Evolutionary conservation across 2,888 invertebrate genomes (phyloP), one percentile per base, ranked within the genome.

Genomic region (Epistrophella euchroma): DNA sequence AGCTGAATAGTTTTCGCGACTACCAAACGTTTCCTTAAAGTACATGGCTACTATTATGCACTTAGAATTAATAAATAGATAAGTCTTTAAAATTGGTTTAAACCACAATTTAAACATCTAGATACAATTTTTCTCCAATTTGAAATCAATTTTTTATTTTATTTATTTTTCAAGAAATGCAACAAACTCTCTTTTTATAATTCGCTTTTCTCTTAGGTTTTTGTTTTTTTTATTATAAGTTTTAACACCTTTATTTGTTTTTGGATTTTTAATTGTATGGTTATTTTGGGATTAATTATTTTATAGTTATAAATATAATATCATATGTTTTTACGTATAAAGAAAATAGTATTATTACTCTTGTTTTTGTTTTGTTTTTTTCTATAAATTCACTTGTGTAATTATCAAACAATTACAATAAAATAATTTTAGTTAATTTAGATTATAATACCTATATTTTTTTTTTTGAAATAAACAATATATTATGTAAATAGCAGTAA

Each of bases 281-380:
- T 55, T 87, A 87, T 88, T 79, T 80, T 84, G 88, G 88, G 88
- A 89, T 88, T 88, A 89, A 89, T 89, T 60, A 60, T 40, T 90
- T 88, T 89, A 89, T 89, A 90, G 89, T 90, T 76, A 88, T 83
- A 87, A 81, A 75, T 88, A 86, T 83, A 83, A 78, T 80, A 75
- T 77, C 70, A 72, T 73, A 55, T 56, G 58, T 55, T 56, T 56
- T 81, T 87, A 87, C 82, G 79, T 78, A 87, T 77, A 83, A 87
- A 84, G 83, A 89, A 88, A 89, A 89, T 89, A 89, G 88, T 87
- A 77, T 88, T 80, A 78, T 62, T 66, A 60, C 45, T 81, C 47
- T 79, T 32, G 32, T 32, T 32, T 32, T 62, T 82, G 75, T 85
- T 83, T 77, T 85, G 75, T 32, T 77, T 85, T 77, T 32, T 83